phyloP scores from a whole-genome alignment of 2,888 invertebrate species.

The Acrobasis repandana region DNA sequence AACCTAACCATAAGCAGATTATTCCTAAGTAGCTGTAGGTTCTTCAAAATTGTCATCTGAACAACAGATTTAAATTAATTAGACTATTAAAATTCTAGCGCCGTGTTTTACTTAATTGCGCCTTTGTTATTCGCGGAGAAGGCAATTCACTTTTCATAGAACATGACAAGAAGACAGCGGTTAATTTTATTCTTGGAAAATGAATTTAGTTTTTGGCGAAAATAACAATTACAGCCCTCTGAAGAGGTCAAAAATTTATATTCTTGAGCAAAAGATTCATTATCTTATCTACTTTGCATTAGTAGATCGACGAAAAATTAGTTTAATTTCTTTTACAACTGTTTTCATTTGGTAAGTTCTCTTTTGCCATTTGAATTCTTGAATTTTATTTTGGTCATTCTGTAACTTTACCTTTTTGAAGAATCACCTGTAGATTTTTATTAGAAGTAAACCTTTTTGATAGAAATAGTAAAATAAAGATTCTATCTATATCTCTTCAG shows the following conservation, averaged over 20 bases:
- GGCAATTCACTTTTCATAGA: conserved; percentile 23
- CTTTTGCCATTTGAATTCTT: too few species aligned
- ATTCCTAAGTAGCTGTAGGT: background rate
- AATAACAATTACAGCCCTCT: background rate
- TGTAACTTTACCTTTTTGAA: too few species aligned
- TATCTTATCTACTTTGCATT: too few species aligned
- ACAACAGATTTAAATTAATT: conserved; percentile 20
- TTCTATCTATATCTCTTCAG: too few species aligned
- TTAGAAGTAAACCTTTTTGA: too few species aligned
- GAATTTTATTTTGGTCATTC: too few species aligned
- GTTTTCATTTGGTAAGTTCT: too few species aligned
- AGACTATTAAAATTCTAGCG: conserved; percentile 27
- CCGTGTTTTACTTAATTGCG: conserved; percentile 22
- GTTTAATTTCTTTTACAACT: too few species aligned
- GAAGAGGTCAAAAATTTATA: background rate
- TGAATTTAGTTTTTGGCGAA: conserved; percentile 15
- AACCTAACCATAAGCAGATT: background rate
- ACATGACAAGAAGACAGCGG: conserved; percentile 21
- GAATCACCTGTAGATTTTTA: too few species aligned
- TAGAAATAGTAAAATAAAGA: too few species aligned
- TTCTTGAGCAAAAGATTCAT: background rate
- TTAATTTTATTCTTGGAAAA: conserved; percentile 19
- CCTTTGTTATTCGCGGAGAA: conserved; percentile 24
- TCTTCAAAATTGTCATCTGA: conserved; percentile 23
- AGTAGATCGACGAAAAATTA: too few species aligned